A percentile compares a stretch with the other conserved stretches of the same genome.
Evolutionary conservation across 2,888 invertebrate genomes (phyloP).

Genomic region (Abrostola tripartita): DNA sequence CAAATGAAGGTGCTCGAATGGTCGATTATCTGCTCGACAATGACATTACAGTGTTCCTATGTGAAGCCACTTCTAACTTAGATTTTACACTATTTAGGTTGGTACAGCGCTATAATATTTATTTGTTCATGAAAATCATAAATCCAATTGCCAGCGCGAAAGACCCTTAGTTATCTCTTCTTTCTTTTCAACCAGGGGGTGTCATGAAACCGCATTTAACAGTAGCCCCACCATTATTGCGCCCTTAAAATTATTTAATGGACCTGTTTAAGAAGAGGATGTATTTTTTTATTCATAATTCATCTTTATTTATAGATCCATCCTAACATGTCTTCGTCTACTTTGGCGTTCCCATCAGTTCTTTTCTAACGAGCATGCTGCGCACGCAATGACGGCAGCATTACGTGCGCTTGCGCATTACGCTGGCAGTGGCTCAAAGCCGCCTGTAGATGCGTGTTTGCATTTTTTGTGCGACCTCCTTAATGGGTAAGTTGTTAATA

Average conservation of each 20-base stretch:
- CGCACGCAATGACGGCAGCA: slow-evolving; percentile 74
- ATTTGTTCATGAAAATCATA: not conserved
- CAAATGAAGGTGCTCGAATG: slow-evolving; percentile 70
- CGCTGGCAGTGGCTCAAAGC: slow-evolving; percentile 65
- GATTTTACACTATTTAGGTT: slow-evolving; percentile 80
- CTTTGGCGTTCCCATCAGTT: slow-evolving; percentile 75
- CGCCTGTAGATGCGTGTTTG: slow-evolving; percentile 75
- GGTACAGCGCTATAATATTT: slow-evolving; percentile 26
- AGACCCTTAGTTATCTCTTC: too few relatives aligned
- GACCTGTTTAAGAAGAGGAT: too few relatives aligned
- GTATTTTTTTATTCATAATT: too few relatives aligned
- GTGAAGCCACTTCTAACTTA: slow-evolving; percentile 82
- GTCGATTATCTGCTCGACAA: slow-evolving; percentile 80
- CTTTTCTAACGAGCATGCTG: slow-evolving; percentile 78
- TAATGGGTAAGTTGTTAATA: slow-evolving; percentile 67
- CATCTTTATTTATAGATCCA: slow-evolving; percentile 59
- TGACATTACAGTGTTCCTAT: slow-evolving; percentile 81
- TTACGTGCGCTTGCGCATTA: slow-evolving; percentile 76
- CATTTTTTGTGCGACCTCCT: slow-evolving; percentile 81
- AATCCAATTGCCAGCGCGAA: not conserved
- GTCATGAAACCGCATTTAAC: too few relatives aligned
- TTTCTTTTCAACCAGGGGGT: too few relatives aligned
- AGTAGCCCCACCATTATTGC: too few relatives aligned
- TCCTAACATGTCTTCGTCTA: slow-evolving; percentile 73
- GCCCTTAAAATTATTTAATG: too few relatives aligned